Percentiles rank a stretch among this genome's conserved stretches.
These are phyloP conservation scores for Thoracochromis brauschi DNA, from an alignment of 2,113 vertebrate genomes.

Conservation along the genomic window DNA sequence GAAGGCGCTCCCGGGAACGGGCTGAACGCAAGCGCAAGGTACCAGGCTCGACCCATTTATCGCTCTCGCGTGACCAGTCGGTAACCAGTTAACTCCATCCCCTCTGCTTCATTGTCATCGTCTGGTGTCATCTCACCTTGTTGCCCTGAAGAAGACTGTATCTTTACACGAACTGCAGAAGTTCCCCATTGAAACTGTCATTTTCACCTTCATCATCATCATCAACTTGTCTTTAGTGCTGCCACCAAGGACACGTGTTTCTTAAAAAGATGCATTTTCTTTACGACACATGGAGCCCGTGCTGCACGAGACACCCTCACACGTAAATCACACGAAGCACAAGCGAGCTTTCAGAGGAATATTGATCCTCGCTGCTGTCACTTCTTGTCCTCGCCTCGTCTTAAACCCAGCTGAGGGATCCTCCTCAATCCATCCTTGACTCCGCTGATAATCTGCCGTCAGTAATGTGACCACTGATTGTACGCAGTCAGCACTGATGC, in stretches of 20 bases:
- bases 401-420: neutral
- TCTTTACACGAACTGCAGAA: neutral
- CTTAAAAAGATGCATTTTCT: neutral
- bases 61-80: neutral
- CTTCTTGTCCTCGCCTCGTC: neutral
- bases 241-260: neutral
- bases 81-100: neutral
- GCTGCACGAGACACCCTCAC: neutral
- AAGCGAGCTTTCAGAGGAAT: neutral
- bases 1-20: constrained; percentile 84
- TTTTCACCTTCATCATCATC: neutral
- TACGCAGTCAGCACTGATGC: neutral
- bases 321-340: neutral
- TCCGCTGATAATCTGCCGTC: neutral
- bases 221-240: neutral
- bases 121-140: neutral
- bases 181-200: neutral
- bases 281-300: rapidly evolving
- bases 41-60: constrained; percentile 44
- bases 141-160: neutral
- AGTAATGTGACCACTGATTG: neutral
- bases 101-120: neutral
- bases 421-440: neutral
- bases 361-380: neutral
- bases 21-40: constrained; percentile 96